Evolutionary conservation across 2,113 vertebrate species (phyloP).

Genomic region (Varanus komodoensis): DNA sequence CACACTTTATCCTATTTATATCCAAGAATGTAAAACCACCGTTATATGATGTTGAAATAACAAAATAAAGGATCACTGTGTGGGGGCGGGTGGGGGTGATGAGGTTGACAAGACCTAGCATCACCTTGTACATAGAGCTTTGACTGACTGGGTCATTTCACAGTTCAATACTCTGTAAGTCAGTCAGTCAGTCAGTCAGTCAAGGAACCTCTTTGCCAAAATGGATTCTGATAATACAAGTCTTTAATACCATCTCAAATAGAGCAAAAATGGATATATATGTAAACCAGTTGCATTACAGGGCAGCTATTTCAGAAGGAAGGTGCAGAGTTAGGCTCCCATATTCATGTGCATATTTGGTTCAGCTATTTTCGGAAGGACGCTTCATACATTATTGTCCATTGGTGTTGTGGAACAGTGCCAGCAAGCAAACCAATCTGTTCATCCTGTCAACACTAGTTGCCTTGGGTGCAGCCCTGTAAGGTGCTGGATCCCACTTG

Average conservation of each 20-base stretch:
- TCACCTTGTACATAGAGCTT: background rate
- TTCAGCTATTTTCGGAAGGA: constrained; percentile 79
- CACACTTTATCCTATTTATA: background rate
- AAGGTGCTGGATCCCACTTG: constrained; percentile 43
- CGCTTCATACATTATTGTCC: constrained; percentile 80
- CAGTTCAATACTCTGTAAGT: background rate
- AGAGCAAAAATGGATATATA: constrained; percentile 73
- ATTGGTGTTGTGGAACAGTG: constrained; percentile 61
- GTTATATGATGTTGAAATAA: background rate
- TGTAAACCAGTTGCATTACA: constrained; percentile 81
- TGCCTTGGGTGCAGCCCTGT: constrained; percentile 51
- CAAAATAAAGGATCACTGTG: background rate
- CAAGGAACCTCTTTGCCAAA: constrained; percentile 4
- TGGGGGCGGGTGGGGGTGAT: too few species aligned
- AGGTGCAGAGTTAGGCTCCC: constrained; percentile 72
- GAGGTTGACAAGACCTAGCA: background rate
- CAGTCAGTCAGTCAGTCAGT: constrained; percentile 20
- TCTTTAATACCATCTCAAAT: constrained; percentile 68
- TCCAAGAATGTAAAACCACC: background rate
- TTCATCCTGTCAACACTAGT: constrained; percentile 75
- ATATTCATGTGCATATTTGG: constrained; percentile 79
- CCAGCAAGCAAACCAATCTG: constrained; percentile 77
- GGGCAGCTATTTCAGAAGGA: constrained; percentile 75
- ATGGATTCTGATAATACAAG: constrained; percentile 1
- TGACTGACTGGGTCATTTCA: background rate